A percentile compares a stretch with the other conserved stretches of the same genome.
Conservation (phyloP, 2,113 vertebrate genomes). For the Coturnix japonica region DNA sequence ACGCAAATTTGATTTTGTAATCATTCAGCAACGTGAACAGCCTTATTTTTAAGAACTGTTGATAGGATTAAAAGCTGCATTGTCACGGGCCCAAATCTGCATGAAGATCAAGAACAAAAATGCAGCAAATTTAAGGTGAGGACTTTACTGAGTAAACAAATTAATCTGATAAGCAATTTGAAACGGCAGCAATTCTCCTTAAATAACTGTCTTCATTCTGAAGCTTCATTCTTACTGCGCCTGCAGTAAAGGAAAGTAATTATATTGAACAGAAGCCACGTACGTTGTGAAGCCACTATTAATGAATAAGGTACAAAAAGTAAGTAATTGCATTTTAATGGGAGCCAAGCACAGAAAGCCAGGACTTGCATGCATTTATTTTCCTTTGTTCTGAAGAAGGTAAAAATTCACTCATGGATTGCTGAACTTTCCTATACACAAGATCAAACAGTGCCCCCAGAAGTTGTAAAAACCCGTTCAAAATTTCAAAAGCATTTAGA, state of each 20-base stretch:
- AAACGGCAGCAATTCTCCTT: slow-evolving; percentile 2
- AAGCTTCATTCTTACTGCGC: background rate
- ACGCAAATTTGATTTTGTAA: background rate
- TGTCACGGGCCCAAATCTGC: background rate
- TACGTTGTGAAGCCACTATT: slow-evolving; percentile 16
- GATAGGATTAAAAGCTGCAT: background rate
- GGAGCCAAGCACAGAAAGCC: slow-evolving; percentile 2
- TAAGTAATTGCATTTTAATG: slow-evolving; percentile 49
- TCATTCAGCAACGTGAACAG: background rate
- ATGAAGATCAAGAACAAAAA: background rate
- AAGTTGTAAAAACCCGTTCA: background rate
- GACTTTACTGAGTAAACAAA: background rate
- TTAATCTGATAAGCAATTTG: background rate
- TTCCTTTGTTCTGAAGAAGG: background rate
- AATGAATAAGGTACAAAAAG: slow-evolving; percentile 39
- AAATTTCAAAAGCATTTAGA: background rate
- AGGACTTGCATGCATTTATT: slow-evolving; percentile 39
- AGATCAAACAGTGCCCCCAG: background rate
- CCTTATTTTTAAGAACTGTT: background rate
- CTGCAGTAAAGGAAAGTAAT: slow-evolving; percentile 48
- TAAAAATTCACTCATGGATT: background rate
- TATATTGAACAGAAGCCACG: background rate
- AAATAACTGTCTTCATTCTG: slow-evolving; percentile 14
- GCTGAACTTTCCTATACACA: background rate
- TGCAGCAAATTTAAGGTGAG: background rate